These are phyloP conservation scores for Sorex araneus DNA, from an alignment of 2,113 vertebrate species.

Conservation along the genomic window DNA sequence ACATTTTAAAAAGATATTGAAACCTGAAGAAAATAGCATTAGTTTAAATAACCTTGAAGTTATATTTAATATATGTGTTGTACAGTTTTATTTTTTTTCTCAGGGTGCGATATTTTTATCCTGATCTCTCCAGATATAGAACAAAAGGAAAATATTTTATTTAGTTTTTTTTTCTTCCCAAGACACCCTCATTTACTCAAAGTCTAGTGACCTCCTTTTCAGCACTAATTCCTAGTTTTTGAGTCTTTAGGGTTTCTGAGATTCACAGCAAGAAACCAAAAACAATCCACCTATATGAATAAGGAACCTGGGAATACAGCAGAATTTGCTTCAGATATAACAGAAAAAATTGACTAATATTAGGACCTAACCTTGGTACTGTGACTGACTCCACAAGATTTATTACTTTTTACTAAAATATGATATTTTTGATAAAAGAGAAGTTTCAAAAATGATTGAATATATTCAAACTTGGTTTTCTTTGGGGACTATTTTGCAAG, in stretches of 20 bases:
- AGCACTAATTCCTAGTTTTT: neutral
- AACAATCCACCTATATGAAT: neutral
- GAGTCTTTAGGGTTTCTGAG: neutral
- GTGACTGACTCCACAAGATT: neutral
- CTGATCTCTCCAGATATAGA: neutral
- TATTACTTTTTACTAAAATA: slow-evolving; percentile 21
- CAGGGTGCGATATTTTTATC: neutral
- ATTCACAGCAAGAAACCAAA: neutral
- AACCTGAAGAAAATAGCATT: neutral
- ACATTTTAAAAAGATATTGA: neutral
- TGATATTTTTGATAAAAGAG: neutral
- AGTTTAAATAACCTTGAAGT: neutral
- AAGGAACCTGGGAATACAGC: neutral
- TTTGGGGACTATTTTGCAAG: slow-evolving; percentile 3
- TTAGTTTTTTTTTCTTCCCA: neutral
- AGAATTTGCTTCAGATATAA: neutral
- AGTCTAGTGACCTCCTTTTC: neutral
- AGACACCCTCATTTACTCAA: slow-evolving; percentile 1
- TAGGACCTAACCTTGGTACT: neutral
- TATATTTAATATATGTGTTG: neutral
- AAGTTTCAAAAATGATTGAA: neutral
- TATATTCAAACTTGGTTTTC: slow-evolving; percentile 52
- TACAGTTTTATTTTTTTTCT: neutral
- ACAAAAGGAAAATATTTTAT: neutral
- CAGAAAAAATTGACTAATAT: neutral